Evolutionary conservation across 2,113 vertebrate genomes (phyloP).

Genomic region (Cercopithecus mona): DNA sequence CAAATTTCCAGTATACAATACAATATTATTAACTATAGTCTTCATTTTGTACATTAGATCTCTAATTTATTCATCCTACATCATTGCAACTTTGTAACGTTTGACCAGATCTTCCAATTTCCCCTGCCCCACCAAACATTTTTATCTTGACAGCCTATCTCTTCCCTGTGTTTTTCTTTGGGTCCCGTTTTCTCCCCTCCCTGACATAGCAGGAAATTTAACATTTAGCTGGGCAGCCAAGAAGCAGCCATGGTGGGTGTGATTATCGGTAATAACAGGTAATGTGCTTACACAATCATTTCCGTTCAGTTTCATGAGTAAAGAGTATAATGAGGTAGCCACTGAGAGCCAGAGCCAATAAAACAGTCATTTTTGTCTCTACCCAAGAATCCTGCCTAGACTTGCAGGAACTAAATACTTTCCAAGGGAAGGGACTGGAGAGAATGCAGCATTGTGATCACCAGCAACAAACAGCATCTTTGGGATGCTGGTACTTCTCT

Average conservation of each 20-base stretch:
- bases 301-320: constrained; percentile 26
- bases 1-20: not conserved
- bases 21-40: not conserved
- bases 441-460: not conserved
- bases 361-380: not conserved
- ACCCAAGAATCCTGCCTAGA: not conserved
- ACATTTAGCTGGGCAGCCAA: not conserved
- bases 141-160: not conserved
- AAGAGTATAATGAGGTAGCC: constrained; percentile 38
- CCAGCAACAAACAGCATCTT: not conserved
- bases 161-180: not conserved
- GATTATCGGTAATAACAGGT: constrained; percentile 35
- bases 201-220: not conserved
- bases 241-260: not conserved
- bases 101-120: not conserved
- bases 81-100: not conserved
- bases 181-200: not conserved
- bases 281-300: constrained; percentile 45
- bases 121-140: not conserved
- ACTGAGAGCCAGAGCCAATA: not conserved
- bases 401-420: not conserved
- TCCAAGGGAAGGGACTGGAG: not conserved
- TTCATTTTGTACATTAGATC: not conserved
- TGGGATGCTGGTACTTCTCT: not conserved
- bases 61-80: not conserved